phyloP scores from a whole-genome alignment of 2,888 invertebrate genomes.

The Cerastoderma edule region DNA sequence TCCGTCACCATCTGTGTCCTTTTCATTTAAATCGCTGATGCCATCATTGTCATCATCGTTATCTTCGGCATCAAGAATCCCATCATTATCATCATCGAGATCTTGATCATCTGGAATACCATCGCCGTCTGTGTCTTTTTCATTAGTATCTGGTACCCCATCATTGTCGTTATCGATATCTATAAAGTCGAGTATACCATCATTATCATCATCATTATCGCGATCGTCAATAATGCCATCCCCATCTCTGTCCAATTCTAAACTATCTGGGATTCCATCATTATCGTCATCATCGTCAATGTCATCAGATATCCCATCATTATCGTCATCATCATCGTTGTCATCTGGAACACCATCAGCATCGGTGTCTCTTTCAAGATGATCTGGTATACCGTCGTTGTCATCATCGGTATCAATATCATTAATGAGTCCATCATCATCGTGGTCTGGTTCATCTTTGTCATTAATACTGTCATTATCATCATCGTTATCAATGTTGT shows the following conservation, averaged over 20 bases:
- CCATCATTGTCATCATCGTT: constrained; percentile 71
- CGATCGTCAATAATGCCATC: constrained; percentile 77
- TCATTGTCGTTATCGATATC: constrained; percentile 68
- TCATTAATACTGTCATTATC: constrained; percentile 76
- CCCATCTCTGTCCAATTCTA: constrained; percentile 74
- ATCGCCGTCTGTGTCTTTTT: constrained; percentile 70
- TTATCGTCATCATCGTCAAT: constrained; percentile 71
- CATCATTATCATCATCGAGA: constrained; percentile 74
- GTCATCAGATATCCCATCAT: constrained; percentile 75
- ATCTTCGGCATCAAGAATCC: constrained; percentile 71
- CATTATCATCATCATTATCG: constrained; percentile 77
- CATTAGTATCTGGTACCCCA: constrained; percentile 65
- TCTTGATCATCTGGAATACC: constrained; percentile 78
- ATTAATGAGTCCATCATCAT: no score
- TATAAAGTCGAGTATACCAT: constrained; percentile 70
- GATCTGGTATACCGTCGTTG: constrained; percentile 76
- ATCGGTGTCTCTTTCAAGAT: constrained; percentile 74
- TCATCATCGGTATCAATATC: no score
- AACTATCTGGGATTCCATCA: constrained; percentile 77
- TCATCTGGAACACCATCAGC: constrained; percentile 72
- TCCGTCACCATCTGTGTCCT: constrained; percentile 77
- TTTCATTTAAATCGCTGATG: constrained; percentile 65
- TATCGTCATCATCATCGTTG: constrained; percentile 63
- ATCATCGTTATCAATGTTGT: constrained; percentile 65
- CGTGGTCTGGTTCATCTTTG: constrained; percentile 68